A percentile compares a stretch with the other conserved stretches of the same genome.
These are phyloP conservation scores for Sebastes elongatus DNA, from an alignment of 2,797 vertebrate species.

Conservation along the genomic window DNA sequence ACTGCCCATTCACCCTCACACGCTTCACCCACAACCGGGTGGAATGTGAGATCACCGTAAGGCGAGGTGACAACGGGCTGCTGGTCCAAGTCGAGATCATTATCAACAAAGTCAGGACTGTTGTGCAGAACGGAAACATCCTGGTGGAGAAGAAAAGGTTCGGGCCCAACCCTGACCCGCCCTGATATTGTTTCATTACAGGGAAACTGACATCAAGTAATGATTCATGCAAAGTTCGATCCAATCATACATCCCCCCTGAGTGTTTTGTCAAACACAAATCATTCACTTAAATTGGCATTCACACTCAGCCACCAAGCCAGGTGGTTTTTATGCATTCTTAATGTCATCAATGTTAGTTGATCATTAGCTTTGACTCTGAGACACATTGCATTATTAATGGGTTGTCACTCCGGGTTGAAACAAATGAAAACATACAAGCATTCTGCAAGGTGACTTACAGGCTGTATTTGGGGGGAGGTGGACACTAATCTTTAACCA, in stretches of 20 bases:
- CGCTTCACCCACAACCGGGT: conserved; percentile 80
- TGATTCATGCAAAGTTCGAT: neutral
- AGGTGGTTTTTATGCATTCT: neutral
- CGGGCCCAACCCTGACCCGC: too few species aligned
- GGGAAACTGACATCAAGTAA: neutral
- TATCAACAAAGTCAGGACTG: conserved; percentile 79
- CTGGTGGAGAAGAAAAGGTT: conserved; percentile 61
- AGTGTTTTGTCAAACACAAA: neutral
- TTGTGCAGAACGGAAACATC: conserved; percentile 65
- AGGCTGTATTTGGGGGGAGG: neutral
- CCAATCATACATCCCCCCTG: neutral
- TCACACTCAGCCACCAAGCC: neutral
- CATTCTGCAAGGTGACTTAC: neutral
- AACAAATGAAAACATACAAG: neutral
- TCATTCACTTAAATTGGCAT: neutral
- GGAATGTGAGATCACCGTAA: conserved; percentile 76
- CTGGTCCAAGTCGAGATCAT: conserved; percentile 73
- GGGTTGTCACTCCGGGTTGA: neutral
- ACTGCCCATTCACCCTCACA: conserved; percentile 75
- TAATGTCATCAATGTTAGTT: neutral
- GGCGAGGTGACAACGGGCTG: conserved; percentile 56
- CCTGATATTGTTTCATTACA: neutral
- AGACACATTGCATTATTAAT: neutral
- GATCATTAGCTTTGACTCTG: conserved; percentile 16
- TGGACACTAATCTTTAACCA: neutral